Evolutionary conservation across 2,888 invertebrate genomes (phyloP), one percentile per base, ranked within the genome.

Genomic region (Cetonia aurata): DNA sequence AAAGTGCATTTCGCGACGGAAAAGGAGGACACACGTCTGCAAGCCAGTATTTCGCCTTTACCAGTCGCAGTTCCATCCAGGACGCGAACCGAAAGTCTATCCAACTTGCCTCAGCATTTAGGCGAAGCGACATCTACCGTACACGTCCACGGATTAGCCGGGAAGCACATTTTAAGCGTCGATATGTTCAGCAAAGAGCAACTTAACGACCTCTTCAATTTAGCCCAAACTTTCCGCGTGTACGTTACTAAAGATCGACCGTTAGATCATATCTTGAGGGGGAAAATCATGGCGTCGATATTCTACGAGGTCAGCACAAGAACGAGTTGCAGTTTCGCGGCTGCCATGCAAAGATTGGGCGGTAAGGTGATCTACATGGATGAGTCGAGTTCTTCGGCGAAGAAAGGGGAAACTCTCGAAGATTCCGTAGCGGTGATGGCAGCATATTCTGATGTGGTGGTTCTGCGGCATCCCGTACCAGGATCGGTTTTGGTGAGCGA

Each of bases 261-360:
- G 0, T 84, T 98, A 59, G 95, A 96, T 82, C 93, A 96, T 80
- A 90, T 98, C 74, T 85, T 98, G 44, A 91, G 91, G 83, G 98
- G 98, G 48, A 97, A 96, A 87, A 89, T 98, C 2, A 94, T 99
- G 95, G 94, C 97, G 2, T 95, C 95, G 0, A 91, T 99, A 81
- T 99, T 99, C 85, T 99, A 96, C 85, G 99, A 99, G 88, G 96
- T 93, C 0, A 98, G 98, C 82, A 99, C 99, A 0, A 89, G 99
- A 72, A 99, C 99, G 0, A 93, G 93, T 78, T 95, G 96, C 83
- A 99, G 98, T 82, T 99, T 99, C 86, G 90, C 95, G 0, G 95
- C 96, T 0, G 99, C 99, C 0, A 98, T 99, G 96, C 94, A 96
- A 82, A 88, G 98, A 74, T 89, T 99, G 4, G 99, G 99, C 6